Conservation (phyloP, 2,113 vertebrate species). For the Glareola pratincola region DNA sequence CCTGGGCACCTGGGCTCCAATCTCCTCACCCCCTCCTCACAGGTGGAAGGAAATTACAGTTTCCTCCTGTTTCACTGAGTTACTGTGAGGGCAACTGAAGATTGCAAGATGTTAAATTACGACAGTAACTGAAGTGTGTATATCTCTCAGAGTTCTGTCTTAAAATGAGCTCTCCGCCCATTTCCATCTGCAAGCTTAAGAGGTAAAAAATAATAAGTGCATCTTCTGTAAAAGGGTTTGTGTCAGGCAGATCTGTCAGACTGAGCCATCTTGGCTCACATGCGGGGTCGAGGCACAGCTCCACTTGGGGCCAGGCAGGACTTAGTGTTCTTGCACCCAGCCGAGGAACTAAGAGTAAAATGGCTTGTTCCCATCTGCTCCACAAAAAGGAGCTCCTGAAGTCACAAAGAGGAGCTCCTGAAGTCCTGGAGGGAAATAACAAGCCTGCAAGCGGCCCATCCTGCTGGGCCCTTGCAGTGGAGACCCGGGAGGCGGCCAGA, state of each 20-base stretch:
- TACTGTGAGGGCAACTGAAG: neutral
- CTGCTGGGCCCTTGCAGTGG: neutral
- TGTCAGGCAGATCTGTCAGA: neutral
- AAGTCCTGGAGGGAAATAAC: neutral
- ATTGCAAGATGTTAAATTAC: neutral
- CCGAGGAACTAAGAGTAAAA: neutral
- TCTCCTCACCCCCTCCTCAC: neutral
- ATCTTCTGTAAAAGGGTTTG: neutral
- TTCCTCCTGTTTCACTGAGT: neutral
- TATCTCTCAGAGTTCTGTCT: neutral
- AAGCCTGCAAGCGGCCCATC: neutral
- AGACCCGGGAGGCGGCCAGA: no score
- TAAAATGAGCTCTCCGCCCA: neutral
- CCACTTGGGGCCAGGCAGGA: neutral
- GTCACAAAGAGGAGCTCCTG: neutral
- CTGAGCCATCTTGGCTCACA: fast-evolving
- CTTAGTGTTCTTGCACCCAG: neutral
- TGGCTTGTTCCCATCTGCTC: neutral
- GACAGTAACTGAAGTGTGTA: neutral
- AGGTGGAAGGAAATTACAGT: neutral
- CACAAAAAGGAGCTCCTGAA: neutral
- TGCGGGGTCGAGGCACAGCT: fast-evolving
- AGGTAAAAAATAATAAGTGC: neutral
- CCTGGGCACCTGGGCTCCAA: neutral
- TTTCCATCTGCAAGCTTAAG: neutral